Conservation (phyloP, 2,113 vertebrate genomes). For the Thermophis baileyi region DNA sequence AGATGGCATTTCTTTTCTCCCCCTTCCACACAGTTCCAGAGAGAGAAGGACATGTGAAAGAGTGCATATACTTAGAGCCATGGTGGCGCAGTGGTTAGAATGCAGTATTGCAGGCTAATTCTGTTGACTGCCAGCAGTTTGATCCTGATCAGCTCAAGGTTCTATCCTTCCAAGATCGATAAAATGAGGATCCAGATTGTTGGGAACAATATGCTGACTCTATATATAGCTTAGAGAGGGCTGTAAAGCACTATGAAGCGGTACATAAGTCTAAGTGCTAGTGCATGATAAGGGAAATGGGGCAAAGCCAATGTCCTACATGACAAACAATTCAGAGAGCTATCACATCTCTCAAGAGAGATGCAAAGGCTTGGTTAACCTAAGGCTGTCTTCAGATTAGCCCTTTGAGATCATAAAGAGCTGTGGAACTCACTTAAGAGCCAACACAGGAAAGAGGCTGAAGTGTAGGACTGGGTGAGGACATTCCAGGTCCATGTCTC, state of each 20-base stretch:
- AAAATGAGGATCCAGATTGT: neutral
- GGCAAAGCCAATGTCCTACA: neutral
- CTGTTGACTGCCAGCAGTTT: neutral
- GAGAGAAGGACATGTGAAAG: neutral
- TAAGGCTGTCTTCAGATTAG: neutral
- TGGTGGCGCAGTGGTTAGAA: neutral
- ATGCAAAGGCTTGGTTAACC: neutral
- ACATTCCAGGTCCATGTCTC: neutral
- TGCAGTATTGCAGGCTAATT: neutral
- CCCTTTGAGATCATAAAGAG: neutral
- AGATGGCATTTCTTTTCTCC: neutral
- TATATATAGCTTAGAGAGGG: neutral
- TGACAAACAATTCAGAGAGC: neutral
- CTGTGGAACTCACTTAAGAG: neutral
- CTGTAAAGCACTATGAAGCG: neutral
- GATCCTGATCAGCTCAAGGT: neutral
- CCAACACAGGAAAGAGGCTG: neutral
- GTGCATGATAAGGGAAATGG: neutral
- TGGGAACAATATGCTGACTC: neutral
- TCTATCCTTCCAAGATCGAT: neutral
- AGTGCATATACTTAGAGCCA: neutral
- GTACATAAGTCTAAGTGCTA: neutral
- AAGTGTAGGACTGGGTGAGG: neutral
- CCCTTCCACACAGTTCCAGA: neutral
- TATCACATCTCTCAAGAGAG: neutral